Conservation (phyloP, 2,113 vertebrate genomes). For the Gymnogyps californianus region DNA sequence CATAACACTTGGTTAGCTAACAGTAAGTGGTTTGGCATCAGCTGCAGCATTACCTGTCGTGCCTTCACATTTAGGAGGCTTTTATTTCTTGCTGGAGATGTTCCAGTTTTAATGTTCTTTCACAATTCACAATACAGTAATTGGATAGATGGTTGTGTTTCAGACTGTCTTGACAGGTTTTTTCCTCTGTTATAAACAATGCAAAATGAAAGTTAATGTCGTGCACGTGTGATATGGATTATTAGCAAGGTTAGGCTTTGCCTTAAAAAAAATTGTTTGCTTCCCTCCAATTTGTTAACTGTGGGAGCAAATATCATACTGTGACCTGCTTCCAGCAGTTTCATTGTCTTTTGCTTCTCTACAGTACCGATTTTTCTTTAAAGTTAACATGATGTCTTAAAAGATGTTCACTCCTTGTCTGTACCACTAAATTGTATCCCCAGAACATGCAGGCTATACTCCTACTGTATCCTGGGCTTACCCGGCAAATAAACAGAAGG, state of each 20-base stretch:
- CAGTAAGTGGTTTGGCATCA: background rate
- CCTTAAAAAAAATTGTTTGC: background rate
- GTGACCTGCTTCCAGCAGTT: background rate
- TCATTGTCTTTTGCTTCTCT: background rate
- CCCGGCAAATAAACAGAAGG: background rate
- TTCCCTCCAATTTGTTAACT: background rate
- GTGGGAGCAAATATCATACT: background rate
- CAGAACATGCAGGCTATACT: background rate
- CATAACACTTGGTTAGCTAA: background rate
- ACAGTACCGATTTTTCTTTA: background rate
- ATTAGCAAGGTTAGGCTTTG: background rate
- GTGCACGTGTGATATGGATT: background rate
- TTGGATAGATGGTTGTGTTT: background rate
- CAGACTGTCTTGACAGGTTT: background rate
- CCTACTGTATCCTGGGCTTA: accelerated
- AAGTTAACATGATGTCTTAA: accelerated
- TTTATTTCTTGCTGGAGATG: background rate
- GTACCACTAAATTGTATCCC: background rate
- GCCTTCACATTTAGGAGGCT: background rate
- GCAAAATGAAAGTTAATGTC: background rate
- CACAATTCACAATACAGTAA: background rate
- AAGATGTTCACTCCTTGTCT: background rate
- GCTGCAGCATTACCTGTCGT: background rate
- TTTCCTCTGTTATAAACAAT: background rate
- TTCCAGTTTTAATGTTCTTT: background rate